phyloP scores from a whole-genome alignment of 2,888 invertebrate genomes.

The Tenodera sinensis region DNA sequence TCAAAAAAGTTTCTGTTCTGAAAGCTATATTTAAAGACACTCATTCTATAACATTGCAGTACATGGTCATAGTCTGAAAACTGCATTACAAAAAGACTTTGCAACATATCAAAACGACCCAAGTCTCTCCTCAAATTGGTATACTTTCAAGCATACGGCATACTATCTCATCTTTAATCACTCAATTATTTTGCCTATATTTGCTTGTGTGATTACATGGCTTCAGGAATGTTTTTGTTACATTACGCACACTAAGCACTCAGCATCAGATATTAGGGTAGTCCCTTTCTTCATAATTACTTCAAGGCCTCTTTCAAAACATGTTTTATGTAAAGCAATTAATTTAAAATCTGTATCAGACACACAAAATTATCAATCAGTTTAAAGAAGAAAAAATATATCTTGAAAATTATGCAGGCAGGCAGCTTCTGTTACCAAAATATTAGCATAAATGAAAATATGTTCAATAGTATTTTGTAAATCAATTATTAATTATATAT shows the following conservation, averaged over 20 bases:
- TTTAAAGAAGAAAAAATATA: background rate
- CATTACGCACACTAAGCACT: background rate
- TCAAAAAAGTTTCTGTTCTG: background rate
- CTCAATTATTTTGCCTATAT: background rate
- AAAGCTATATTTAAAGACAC: no score
- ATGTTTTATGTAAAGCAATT: background rate
- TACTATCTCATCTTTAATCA: background rate
- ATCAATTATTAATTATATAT: background rate
- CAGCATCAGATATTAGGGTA: background rate
- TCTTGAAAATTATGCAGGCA: background rate
- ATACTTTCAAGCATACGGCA: background rate
- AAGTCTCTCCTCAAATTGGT: background rate
- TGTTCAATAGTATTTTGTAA: background rate
- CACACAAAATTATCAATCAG: background rate
- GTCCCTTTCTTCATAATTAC: background rate
- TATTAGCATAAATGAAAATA: background rate
- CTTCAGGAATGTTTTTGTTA: background rate
- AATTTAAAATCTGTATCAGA: background rate
- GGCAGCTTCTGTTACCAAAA: background rate
- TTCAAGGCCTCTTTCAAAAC: background rate
- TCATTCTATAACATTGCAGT: background rate
- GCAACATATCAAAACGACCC: background rate
- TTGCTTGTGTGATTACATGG: background rate
- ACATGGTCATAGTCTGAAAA: background rate
- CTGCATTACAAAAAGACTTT: background rate